Evolutionary conservation across 2,888 invertebrate genomes (phyloP).

Genomic region (Patella ulyssiponensis): DNA sequence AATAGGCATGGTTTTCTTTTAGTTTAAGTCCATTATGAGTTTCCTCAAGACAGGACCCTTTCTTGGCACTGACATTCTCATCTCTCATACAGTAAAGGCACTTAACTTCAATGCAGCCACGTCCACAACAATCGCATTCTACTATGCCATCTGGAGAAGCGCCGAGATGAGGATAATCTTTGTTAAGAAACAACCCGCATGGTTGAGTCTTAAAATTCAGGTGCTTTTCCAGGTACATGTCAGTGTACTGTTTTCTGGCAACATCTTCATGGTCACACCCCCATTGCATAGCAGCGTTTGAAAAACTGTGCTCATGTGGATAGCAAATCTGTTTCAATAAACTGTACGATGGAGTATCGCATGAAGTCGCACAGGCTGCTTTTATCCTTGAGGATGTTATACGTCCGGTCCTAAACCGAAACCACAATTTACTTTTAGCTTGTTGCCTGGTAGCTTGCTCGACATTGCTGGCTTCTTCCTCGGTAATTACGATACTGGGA

Average conservation of each 20-base stretch:
- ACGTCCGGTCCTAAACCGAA: constrained; percentile 24
- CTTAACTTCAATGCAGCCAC: constrained; percentile 25
- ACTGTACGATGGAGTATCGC: constrained; percentile 6
- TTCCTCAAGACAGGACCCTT: constrained; percentile 16
- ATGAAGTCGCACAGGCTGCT: not conserved
- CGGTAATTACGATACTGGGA: not conserved
- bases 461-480: constrained; percentile 13
- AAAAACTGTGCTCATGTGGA: constrained; percentile 14
- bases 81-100: constrained; percentile 19
- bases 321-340: constrained; percentile 6
- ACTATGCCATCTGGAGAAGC: constrained; percentile 31
- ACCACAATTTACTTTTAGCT: constrained; percentile 25
- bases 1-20: not conserved
- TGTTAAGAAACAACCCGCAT: constrained; percentile 18
- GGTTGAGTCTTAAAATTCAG: not conserved
- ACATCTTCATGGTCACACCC: constrained; percentile 14
- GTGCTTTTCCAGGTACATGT: not conserved
- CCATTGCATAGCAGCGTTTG: constrained; percentile 18
- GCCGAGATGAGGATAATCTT: constrained; percentile 23
- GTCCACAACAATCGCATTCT: constrained; percentile 33
- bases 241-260: constrained; percentile 7
- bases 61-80: constrained; percentile 8
- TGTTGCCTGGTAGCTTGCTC: constrained; percentile 22
- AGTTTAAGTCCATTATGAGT: not conserved
- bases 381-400: constrained; percentile 17